Base-by-base conservation (phyloP, 2,888 invertebrate genomes). In the Cheilosia variabilis region DNA sequence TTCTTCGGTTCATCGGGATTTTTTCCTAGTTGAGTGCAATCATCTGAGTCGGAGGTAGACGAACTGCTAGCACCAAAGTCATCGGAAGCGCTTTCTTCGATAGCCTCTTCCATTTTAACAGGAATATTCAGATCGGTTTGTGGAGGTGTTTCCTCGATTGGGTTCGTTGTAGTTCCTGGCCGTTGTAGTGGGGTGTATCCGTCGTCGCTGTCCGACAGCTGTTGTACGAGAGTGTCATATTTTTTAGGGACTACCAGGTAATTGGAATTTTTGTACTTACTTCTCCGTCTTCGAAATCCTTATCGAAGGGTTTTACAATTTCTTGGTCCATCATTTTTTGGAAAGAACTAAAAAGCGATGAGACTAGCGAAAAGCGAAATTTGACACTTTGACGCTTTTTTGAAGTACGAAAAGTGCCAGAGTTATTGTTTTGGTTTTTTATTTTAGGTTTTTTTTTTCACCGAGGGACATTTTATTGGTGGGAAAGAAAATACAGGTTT, bases 261-360 rank as follows among this genome's bases (percentile, higher is more conserved):
- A 50, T 65, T 58, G 9, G 22, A 15, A 13, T 41, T n/a, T 10
- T 43, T 13, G 34, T 22, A 82, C 92, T 93, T 92, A 95, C 95
- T 94, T 95, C 95, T 89, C 95, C 95, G 84, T 95, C 95, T 90
- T 95, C 94, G 82, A 94, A 92, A 90, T 95, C 95, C 87, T 93
- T 94, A 88, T 94, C 93, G 89, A 94, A 93, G 84, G 94, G 93
- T 86, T 94, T 92, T 88, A 94, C 93, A 88, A 94, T 90, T 90
- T 94, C 95, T 88, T 93, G 93, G 91, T 94, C 94, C 93, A 95
- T 94, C 72, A 87, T 90, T 53, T 62, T 55, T 6, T 17, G 13
- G 62, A 15, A 9, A 24, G 5, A 41, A 52, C 27, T 37, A 52
- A 62, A 50, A 60, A 72, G 52, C 24, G 60, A 45, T 62, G 47